These are phyloP conservation scores for Corythoichthys intestinalis DNA, from an alignment of 2,113 vertebrate genomes.

Conservation along the genomic window DNA sequence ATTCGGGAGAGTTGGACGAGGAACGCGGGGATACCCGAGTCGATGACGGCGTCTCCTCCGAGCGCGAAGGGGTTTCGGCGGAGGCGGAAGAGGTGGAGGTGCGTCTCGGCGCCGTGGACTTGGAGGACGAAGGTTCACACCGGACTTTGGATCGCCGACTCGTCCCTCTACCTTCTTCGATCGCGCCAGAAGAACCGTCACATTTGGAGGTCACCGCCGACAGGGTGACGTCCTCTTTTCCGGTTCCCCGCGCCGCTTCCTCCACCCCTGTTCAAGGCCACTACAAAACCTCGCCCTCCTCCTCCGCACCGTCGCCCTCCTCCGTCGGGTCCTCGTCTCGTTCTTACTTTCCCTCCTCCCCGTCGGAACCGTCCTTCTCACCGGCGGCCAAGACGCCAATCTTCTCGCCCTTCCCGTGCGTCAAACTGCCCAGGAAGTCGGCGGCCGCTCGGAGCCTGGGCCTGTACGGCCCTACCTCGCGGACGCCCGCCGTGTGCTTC, in stretches of 20 bases:
- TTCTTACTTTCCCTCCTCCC: constrained; percentile 56
- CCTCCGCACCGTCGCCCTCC: constrained; percentile 50
- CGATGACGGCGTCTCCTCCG: constrained; percentile 23
- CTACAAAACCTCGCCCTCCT: constrained; percentile 32
- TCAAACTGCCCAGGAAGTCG: constrained; percentile 91
- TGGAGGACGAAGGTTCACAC: constrained; percentile 41
- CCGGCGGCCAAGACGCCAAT: constrained; percentile 53
- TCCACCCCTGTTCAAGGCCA: constrained; percentile 32
- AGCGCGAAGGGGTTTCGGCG: constrained; percentile 28
- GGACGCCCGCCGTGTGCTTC: constrained; percentile 88
- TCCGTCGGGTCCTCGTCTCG: constrained; percentile 33
- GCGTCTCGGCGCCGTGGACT: constrained; percentile 76
- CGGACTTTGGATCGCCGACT: constrained; percentile 15
- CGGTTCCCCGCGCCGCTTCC: constrained; percentile 5
- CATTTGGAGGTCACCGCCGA: constrained; percentile 52
- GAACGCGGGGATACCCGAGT: constrained; percentile 61
- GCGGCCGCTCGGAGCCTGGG: constrained; percentile 89
- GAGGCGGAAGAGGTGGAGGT: constrained; percentile 71
- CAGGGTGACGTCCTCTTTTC: constrained; percentile 4
- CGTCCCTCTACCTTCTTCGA: constrained; percentile 22
- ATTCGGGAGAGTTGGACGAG: constrained; percentile 79
- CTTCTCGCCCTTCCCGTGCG: constrained; percentile 89
- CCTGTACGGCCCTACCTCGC: constrained; percentile 88
- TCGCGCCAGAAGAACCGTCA: constrained; percentile 50
- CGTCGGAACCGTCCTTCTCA: constrained; percentile 11